These are phyloP conservation scores for Periophthalmus modestus DNA, from an alignment of 2,113 vertebrate species.

Conservation along the genomic window DNA sequence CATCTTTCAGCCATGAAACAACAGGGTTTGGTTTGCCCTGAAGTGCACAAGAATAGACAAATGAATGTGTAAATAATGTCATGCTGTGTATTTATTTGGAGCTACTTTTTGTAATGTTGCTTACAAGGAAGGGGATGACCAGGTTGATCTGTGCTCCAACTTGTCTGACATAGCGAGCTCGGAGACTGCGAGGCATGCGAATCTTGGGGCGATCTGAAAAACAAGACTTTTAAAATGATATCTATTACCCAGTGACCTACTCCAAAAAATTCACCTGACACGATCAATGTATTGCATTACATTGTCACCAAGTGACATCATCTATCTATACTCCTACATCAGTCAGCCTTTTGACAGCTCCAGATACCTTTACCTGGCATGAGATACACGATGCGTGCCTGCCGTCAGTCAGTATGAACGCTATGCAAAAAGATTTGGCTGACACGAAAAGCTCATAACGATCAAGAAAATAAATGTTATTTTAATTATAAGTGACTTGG, in stretches of 20 bases:
- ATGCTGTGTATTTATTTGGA: not conserved
- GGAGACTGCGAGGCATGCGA: slow-evolving; percentile 83
- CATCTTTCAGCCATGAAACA: slow-evolving; percentile 86
- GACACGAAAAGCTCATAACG: slow-evolving; percentile 26
- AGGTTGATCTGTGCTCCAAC: slow-evolving; percentile 89
- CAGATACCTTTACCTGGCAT: not conserved
- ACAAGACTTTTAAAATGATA: slow-evolving; percentile 7
- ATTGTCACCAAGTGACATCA: not conserved
- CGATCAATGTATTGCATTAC: not conserved
- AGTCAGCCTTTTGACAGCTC: slow-evolving; percentile 14
- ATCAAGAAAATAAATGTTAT: slow-evolving; percentile 9
- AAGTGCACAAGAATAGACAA: not conserved
- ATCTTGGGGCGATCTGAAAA: slow-evolving; percentile 87
- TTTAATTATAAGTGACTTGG: not conserved
- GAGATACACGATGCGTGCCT: not conserved
- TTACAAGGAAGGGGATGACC: slow-evolving; percentile 89
- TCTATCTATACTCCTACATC: not conserved
- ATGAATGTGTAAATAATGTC: not conserved
- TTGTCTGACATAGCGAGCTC: slow-evolving; percentile 75
- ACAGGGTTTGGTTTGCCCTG: slow-evolving; percentile 89
- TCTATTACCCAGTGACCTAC: not conserved
- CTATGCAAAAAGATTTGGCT: slow-evolving; percentile 7
- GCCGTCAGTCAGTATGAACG: slow-evolving; percentile 13
- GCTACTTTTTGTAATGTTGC: slow-evolving; percentile 14
- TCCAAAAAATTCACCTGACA: not conserved